Conservation (phyloP, 2,113 vertebrate species). For the Tautogolabrus adspersus region DNA sequence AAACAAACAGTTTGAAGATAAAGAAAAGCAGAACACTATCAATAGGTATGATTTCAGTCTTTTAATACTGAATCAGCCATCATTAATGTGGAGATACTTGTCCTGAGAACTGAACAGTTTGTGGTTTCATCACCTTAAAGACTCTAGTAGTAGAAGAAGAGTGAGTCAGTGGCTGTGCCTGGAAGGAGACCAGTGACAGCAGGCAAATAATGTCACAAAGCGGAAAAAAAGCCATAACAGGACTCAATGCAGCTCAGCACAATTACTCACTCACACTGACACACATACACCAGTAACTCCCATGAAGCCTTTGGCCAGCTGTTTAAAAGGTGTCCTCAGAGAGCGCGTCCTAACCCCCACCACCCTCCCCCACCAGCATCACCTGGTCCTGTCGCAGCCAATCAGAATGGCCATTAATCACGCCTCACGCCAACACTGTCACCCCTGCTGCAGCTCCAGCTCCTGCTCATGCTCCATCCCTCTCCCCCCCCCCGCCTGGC, state of each 20-base stretch:
- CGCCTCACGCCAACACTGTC: constrained; percentile 70
- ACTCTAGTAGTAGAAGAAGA: background rate
- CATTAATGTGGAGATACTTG: background rate
- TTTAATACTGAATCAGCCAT: background rate
- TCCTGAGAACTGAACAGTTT: background rate
- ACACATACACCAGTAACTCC: constrained; percentile 56
- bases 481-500: background rate
- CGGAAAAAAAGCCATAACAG: constrained; percentile 17
- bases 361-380: constrained; percentile 58
- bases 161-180: background rate
- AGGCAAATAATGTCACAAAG: constrained; percentile 32
- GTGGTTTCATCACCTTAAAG: background rate
- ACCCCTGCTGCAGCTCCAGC: constrained; percentile 38
- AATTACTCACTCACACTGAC: constrained; percentile 48
- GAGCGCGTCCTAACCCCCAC: constrained; percentile 52
- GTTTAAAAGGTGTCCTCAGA: constrained; percentile 72
- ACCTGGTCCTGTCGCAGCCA: constrained; percentile 81
- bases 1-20: too few species aligned
- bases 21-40: too few species aligned
- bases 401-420: constrained; percentile 83
- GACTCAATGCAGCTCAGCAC: constrained; percentile 32
- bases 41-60: background rate
- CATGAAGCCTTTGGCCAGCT: constrained; percentile 69
- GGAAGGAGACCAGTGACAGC: constrained; percentile 30
- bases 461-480: constrained; percentile 35